Evolutionary conservation across 1,140 invertebrate species (phyloP).

Genomic region (Drosophila dunni): DNA sequence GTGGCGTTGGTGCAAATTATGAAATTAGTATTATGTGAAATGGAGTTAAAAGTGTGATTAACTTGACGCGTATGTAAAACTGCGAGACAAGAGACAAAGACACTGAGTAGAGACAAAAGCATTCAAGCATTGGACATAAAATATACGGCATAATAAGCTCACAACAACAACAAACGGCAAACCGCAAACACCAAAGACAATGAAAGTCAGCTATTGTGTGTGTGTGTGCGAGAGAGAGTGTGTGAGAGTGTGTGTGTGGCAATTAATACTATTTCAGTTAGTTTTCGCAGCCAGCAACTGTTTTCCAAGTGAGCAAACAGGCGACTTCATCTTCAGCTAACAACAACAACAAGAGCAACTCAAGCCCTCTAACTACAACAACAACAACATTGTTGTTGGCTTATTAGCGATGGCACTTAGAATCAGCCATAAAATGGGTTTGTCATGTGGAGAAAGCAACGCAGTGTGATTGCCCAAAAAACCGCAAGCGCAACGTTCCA

Average conservation of each 20-base stretch:
- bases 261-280: slow-evolving; percentile 73
- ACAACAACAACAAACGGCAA: slow-evolving; percentile 29
- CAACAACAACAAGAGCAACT: slow-evolving; percentile 14
- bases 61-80: slow-evolving; percentile 63
- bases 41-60: slow-evolving; percentile 81
- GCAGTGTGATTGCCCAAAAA: slow-evolving; percentile 53
- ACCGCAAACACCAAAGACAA: slow-evolving; percentile 61
- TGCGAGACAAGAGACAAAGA: slow-evolving; percentile 21
- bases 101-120: slow-evolving; percentile 22
- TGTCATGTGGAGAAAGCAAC: slow-evolving; percentile 62
- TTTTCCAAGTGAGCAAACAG: slow-evolving; percentile 52
- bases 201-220: slow-evolving; percentile 62
- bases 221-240: slow-evolving; percentile 6
- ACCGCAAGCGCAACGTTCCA: slow-evolving; percentile 67
- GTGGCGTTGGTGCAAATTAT: slow-evolving; percentile 68
- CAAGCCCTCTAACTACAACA: slow-evolving; percentile 9
- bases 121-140: slow-evolving; percentile 40
- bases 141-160: slow-evolving; percentile 64
- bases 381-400: slow-evolving; percentile 34
- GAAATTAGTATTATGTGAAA: slow-evolving; percentile 80
- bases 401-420: slow-evolving; percentile 72
- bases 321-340: slow-evolving; percentile 28
- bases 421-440: slow-evolving; percentile 42
- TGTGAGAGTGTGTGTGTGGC: slow-evolving; percentile 43
- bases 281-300: slow-evolving; percentile 41